A percentile compares a stretch with the other conserved stretches of the same genome.
phyloP scores from a whole-genome alignment of 37 sponge, comb jelly and placozoan species.

The Amphimedon queenslandica region DNA sequence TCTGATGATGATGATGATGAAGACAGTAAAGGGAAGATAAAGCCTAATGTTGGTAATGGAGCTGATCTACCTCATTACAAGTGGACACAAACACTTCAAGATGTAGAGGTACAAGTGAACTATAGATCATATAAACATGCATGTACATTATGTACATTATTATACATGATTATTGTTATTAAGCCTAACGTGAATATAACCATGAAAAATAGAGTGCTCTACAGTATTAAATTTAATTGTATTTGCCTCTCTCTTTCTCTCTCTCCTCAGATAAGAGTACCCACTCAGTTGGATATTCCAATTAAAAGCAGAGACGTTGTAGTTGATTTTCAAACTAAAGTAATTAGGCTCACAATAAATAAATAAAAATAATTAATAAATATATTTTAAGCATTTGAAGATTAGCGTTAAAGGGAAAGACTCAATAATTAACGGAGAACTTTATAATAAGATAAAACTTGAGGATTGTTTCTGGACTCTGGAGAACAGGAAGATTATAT shows the following conservation, averaged over 20 bases:
- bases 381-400: conserved; percentile 38
- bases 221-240: too few relatives aligned
- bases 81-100: conserved; percentile 75
- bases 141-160: too few relatives aligned
- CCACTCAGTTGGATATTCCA: conserved; percentile 52
- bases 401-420: conserved; percentile 85
- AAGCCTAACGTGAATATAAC: too few relatives aligned
- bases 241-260: too few relatives aligned
- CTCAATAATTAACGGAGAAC: conserved; percentile 82
- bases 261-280: conserved; percentile 73
- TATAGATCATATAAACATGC: too few relatives aligned
- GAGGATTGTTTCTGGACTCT: conserved; percentile 88
- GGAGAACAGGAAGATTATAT: conserved; percentile 60
- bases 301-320: conserved; percentile 76
- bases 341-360: background rate
- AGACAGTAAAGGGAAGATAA: conserved; percentile 78
- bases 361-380: background rate
- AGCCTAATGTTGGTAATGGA: conserved; percentile 89
- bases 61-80: conserved; percentile 80
- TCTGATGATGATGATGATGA: conserved; percentile 77
- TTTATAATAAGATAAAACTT: conserved; percentile 78
- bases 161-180: too few relatives aligned
- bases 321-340: conserved; percentile 61
- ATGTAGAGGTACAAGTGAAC: too few relatives aligned
- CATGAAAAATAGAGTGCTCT: too few relatives aligned